A percentile compares a stretch with the other conserved stretches of the same genome.
These are phyloP conservation scores for Nycticorax nycticorax DNA, from an alignment of 2,113 vertebrate genomes.

Conservation along the genomic window DNA sequence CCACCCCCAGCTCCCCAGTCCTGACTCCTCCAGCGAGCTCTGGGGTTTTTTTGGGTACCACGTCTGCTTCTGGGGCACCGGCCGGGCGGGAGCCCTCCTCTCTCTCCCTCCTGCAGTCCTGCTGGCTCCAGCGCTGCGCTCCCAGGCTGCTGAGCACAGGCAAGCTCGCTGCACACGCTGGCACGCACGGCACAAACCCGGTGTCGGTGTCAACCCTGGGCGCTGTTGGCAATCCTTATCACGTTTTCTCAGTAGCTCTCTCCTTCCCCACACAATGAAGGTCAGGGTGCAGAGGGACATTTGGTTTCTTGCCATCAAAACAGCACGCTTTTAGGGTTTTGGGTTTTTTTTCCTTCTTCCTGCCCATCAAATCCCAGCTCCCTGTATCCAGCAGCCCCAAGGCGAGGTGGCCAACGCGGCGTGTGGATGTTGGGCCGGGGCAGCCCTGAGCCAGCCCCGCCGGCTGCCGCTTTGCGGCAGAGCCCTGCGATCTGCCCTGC, in stretches of 20 bases:
- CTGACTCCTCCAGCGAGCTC: neutral
- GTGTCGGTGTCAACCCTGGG: neutral
- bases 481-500: neutral
- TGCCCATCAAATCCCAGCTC: neutral
- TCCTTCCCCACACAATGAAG: slow-evolving; percentile 59
- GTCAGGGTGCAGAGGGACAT: slow-evolving; percentile 32
- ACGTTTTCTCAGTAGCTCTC: slow-evolving; percentile 29
- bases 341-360: neutral
- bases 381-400: neutral
- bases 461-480: neutral
- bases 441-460: neutral
- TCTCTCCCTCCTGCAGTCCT: neutral
- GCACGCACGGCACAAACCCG: neutral
- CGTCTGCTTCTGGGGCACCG: neutral
- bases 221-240: slow-evolving; percentile 43
- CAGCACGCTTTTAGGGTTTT: neutral
- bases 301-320: slow-evolving; percentile 47
- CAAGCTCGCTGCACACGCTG: neutral
- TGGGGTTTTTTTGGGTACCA: neutral
- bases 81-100: accelerated
- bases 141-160: neutral
- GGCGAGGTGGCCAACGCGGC: accelerated
- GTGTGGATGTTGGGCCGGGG: neutral
- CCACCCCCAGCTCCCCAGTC: accelerated
- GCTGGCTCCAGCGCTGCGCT: neutral